Conservation (phyloP, 1,140 invertebrate species). For the Battus philenor region DNA sequence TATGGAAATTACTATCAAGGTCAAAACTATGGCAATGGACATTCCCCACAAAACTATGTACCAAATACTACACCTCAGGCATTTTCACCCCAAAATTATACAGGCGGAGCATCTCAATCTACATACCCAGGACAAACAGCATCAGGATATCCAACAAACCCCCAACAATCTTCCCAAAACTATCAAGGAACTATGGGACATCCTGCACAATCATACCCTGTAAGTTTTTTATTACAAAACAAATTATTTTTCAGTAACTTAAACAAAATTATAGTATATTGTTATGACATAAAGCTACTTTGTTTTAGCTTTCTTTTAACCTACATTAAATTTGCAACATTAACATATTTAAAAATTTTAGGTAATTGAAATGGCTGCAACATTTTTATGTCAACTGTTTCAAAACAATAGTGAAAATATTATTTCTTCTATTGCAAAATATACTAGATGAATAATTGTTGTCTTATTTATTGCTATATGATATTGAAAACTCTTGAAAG, state of each 20-base stretch:
- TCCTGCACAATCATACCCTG: slow-evolving; percentile 55
- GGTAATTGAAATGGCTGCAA: too few species aligned
- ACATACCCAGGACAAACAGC: slow-evolving; percentile 44
- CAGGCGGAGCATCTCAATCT: slow-evolving; percentile 56
- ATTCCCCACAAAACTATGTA: slow-evolving; percentile 64
- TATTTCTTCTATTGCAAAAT: too few species aligned
- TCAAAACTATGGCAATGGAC: slow-evolving; percentile 71
- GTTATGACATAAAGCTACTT: background rate
- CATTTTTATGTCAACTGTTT: too few species aligned
- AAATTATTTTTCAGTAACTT: slow-evolving; percentile 1
- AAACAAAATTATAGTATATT: background rate
- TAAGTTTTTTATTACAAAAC: slow-evolving; percentile 23
- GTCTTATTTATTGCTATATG: too few species aligned
- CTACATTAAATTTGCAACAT: too few species aligned
- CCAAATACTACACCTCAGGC: slow-evolving; percentile 66
- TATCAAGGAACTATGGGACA: slow-evolving; percentile 61
- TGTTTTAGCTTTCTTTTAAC: background rate
- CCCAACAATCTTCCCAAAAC: slow-evolving; percentile 60
- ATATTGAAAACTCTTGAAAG: too few species aligned
- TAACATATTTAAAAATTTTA: too few species aligned
- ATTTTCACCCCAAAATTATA: slow-evolving; percentile 61
- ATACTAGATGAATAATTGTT: too few species aligned
- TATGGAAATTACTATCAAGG: slow-evolving; percentile 80
- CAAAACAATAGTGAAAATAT: too few species aligned
- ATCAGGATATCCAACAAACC: slow-evolving; percentile 55